Evolutionary conservation across 1,140 invertebrate species (phyloP).

Genomic region (Diorhabda sublineata): DNA sequence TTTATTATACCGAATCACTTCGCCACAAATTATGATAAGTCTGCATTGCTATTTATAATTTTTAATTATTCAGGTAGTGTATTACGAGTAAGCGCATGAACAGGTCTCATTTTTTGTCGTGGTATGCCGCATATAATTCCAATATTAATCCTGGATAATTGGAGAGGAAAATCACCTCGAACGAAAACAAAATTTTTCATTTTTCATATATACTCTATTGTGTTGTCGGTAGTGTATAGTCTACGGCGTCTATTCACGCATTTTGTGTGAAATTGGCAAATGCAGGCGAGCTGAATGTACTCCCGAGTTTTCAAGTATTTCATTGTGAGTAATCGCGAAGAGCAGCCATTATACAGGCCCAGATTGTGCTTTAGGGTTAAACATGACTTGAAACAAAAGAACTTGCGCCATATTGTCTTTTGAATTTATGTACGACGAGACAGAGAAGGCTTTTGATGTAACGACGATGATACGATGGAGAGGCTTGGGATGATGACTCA

Average conservation of each 20-base stretch:
- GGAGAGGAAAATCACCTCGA: background rate
- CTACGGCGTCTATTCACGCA: constrained; percentile 24
- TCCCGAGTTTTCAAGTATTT: constrained; percentile 17
- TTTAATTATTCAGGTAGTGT: too few relatives aligned
- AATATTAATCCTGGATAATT: background rate
- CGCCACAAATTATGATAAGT: too few relatives aligned
- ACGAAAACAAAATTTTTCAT: constrained; percentile 9
- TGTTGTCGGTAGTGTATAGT: constrained; percentile 24
- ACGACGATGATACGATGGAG: constrained; percentile 2
- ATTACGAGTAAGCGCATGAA: too few relatives aligned
- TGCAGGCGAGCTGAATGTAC: constrained; percentile 13
- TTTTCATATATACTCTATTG: constrained; percentile 16
- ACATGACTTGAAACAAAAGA: constrained; percentile 26
- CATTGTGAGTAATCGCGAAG: constrained; percentile 14
- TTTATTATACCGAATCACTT: too few relatives aligned
- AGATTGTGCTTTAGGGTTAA: constrained; percentile 27
- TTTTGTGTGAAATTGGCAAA: constrained; percentile 32
- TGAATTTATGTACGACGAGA: constrained; percentile 9
- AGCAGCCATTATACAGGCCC: constrained; percentile 24
- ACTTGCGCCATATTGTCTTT: constrained; percentile 22
- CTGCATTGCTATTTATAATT: too few relatives aligned
- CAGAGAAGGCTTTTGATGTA: constrained; percentile 8
- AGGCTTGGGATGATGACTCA: constrained; percentile 7
- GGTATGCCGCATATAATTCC: background rate
- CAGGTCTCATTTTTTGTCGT: too few relatives aligned